Evolutionary conservation across 1,140 invertebrate genomes (phyloP).

Genomic region (Zaprionus ornatus): DNA sequence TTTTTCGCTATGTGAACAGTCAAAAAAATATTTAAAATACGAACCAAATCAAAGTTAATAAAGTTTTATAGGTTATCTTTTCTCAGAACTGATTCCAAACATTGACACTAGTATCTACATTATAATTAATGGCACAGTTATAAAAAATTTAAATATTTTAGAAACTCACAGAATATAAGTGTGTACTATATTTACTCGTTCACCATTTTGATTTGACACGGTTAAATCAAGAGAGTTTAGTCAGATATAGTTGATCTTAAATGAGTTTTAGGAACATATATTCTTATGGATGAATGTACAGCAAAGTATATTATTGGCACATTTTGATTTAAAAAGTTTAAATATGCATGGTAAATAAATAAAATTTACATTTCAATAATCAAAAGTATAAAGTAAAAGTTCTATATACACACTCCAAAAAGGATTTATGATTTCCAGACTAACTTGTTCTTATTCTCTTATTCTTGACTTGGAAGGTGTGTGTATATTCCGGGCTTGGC

Average conservation of each 20-base stretch:
- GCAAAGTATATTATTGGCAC: constrained; percentile 57
- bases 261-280: neutral
- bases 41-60: neutral
- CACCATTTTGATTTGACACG: too few species aligned
- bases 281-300: neutral
- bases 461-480: constrained; percentile 7
- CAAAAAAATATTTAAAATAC: neutral
- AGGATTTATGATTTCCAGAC: neutral
- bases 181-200: too few species aligned
- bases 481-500: neutral
- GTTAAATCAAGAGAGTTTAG: neutral
- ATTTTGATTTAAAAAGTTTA: constrained; percentile 19
- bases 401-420: constrained; percentile 12
- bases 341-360: neutral
- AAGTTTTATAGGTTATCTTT: neutral
- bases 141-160: too few species aligned
- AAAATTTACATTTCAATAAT: neutral
- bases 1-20: constrained; percentile 9
- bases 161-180: too few species aligned
- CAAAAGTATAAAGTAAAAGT: neutral
- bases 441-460: neutral
- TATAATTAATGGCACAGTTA: neutral
- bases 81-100: neutral
- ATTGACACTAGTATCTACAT: neutral
- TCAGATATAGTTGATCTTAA: neutral